phyloP scores from a whole-genome alignment of 2,888 invertebrate genomes.

The Helobdella robusta region DNA sequence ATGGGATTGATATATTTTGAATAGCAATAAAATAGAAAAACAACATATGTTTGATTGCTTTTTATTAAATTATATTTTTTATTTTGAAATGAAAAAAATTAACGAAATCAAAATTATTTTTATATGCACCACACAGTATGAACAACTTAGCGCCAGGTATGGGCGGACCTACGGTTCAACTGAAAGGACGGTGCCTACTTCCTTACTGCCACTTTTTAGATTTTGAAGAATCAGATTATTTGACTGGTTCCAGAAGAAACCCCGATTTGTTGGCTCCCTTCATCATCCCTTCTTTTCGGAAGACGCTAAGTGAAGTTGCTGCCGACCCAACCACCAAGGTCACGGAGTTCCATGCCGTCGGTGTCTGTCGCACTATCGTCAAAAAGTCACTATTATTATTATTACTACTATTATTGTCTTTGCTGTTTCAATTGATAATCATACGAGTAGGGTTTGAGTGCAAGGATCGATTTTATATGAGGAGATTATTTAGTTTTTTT shows the following conservation, averaged over 20 bases:
- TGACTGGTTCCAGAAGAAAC: slow-evolving; percentile 48
- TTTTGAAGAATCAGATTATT: slow-evolving; percentile 60
- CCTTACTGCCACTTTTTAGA: slow-evolving; percentile 63
- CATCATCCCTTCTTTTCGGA: slow-evolving; percentile 38
- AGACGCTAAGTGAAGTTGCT: slow-evolving; percentile 38
- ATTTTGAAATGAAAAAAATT: too few species aligned
- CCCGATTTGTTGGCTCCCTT: slow-evolving; percentile 46
- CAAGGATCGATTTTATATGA: too few species aligned
- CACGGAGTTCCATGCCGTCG: slow-evolving; percentile 61
- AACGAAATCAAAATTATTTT: too few species aligned
- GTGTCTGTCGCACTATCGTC: slow-evolving; percentile 51
- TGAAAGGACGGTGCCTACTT: slow-evolving; percentile 58
- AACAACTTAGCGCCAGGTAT: slow-evolving; percentile 44
- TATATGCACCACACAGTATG: too few species aligned
- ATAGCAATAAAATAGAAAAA: too few species aligned
- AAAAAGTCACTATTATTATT: background rate
- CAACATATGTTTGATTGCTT: too few species aligned
- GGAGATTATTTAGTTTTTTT: too few species aligned
- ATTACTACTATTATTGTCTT: too few species aligned
- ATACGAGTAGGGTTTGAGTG: too few species aligned
- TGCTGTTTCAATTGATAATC: too few species aligned
- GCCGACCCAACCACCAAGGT: slow-evolving; percentile 55
- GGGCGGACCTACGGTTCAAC: slow-evolving; percentile 43
- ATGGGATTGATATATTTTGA: too few species aligned
- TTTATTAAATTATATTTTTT: too few species aligned